Evolutionary conservation across 2,113 vertebrate genomes (phyloP).

Genomic region (Pterophyllum scalare): DNA sequence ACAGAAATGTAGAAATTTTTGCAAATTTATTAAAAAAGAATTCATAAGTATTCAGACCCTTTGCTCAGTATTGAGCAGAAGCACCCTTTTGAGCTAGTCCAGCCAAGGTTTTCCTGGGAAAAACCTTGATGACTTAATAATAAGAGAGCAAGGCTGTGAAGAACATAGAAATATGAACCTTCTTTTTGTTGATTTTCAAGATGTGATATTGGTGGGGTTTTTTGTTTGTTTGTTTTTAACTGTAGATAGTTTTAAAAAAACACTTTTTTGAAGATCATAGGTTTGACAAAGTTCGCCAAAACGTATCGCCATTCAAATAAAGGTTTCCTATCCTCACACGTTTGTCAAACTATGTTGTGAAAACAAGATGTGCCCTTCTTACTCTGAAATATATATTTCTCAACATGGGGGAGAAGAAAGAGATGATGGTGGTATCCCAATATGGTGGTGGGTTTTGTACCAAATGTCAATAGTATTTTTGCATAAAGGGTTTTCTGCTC

Average conservation of each 20-base stretch:
- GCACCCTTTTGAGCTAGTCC: too few species aligned
- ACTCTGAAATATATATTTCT: not conserved
- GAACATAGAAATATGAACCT: not conserved
- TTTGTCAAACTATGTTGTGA: not conserved
- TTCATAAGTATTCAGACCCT: too few species aligned
- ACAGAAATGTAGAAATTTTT: too few species aligned
- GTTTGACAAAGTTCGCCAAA: not conserved
- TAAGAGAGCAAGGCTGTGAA: not conserved
- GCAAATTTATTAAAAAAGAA: too few species aligned
- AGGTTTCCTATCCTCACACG: not conserved
- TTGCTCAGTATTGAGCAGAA: too few species aligned
- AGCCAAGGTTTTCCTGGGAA: too few species aligned
- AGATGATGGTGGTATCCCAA: rapidly evolving
- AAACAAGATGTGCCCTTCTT: not conserved
- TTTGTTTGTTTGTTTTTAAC: not conserved
- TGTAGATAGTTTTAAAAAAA: not conserved
- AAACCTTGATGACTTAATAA: not conserved
- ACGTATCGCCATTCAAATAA: not conserved
- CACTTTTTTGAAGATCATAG: not conserved
- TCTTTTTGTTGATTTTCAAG: not conserved
- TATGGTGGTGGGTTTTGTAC: not conserved
- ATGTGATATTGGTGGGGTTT: too few species aligned
- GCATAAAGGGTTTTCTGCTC: not conserved
- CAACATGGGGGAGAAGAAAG: not conserved
- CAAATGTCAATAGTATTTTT: not conserved